A percentile compares a stretch with the other conserved stretches of the same genome.
Evolutionary conservation across 2,113 vertebrate genomes (phyloP).

Genomic region (Tiliqua scincoides): DNA sequence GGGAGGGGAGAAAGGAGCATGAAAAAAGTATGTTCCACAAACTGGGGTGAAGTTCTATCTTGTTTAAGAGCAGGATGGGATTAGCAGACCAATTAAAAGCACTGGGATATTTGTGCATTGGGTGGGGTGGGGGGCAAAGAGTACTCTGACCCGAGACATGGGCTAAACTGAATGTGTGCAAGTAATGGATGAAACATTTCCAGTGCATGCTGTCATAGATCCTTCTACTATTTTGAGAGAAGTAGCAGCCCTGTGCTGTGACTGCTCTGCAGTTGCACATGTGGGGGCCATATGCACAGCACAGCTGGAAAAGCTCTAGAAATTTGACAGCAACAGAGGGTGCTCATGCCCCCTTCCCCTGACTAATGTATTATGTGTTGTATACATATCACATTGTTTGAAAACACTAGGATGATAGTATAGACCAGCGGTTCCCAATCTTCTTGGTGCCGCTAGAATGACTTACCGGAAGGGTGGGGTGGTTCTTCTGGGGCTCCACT

Average conservation of each 20-base stretch:
- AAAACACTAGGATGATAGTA: too few relatives aligned
- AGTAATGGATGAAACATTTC: conserved; percentile 56
- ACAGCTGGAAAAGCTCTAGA: background rate
- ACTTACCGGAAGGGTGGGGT: too few relatives aligned
- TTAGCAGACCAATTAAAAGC: conserved; percentile 66
- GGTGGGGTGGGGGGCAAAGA: conserved; percentile 18
- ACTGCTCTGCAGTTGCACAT: too few relatives aligned
- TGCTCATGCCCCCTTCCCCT: background rate
- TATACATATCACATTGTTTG: too few relatives aligned
- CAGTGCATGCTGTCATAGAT: conserved; percentile 64
- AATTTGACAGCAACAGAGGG: background rate
- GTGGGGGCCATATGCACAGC: background rate
- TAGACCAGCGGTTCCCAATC: too few relatives aligned
- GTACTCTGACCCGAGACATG: conserved; percentile 73
- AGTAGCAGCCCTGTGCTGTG: background rate
- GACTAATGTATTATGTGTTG: background rate
- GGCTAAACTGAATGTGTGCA: conserved; percentile 34
- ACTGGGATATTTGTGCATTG: conserved; percentile 69
- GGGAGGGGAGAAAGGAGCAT: background rate
- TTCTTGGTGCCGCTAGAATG: too few relatives aligned
- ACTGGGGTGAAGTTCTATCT: conserved; percentile 52
- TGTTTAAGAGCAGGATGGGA: conserved; percentile 74
- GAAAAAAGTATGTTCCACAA: conserved; percentile 57
- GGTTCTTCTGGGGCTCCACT: too few relatives aligned
- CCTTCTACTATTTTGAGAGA: conserved; percentile 1